These are phyloP conservation scores for Stenichneumon culpator DNA, from an alignment of 2,888 invertebrate species.

Conservation along the genomic window DNA sequence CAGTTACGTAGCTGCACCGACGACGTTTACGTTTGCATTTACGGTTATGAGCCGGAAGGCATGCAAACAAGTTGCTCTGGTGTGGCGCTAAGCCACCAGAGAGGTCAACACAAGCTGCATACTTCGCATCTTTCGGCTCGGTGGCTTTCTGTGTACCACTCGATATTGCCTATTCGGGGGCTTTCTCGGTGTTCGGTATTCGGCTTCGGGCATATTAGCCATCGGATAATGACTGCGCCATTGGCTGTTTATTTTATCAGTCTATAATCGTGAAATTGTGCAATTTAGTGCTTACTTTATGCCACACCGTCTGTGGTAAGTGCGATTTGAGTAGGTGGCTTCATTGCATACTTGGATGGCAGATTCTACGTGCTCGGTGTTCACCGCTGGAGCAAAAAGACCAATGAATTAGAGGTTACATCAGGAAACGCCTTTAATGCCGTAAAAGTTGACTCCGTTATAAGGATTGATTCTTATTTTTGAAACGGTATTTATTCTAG, in stretches of 20 bases:
- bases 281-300: constrained; percentile 19
- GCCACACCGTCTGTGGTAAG: background rate
- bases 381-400: background rate
- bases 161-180: constrained; percentile 2
- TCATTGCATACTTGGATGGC: background rate
- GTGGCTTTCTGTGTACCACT: background rate
- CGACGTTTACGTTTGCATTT: constrained; percentile 68
- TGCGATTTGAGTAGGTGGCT: background rate
- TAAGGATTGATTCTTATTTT: no score
- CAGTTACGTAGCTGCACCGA: constrained; percentile 64
- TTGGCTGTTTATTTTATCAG: constrained; percentile 36
- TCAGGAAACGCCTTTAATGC: no score
- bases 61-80: constrained; percentile 67
- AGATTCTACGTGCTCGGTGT: background rate
- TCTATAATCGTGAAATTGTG: constrained; percentile 30
- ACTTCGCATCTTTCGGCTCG: constrained; percentile 40
- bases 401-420: no score
- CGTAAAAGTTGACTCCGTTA: no score
- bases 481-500: no score
- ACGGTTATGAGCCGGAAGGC: constrained; percentile 67
- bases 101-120: constrained; percentile 30
- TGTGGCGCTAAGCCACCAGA: constrained; percentile 57
- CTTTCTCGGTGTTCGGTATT: constrained; percentile 5
- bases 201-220: background rate
- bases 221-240: constrained; percentile 24